These are phyloP conservation scores for Brachionus rubens DNA, from an alignment of 1,140 invertebrate species.

Conservation along the genomic window DNA sequence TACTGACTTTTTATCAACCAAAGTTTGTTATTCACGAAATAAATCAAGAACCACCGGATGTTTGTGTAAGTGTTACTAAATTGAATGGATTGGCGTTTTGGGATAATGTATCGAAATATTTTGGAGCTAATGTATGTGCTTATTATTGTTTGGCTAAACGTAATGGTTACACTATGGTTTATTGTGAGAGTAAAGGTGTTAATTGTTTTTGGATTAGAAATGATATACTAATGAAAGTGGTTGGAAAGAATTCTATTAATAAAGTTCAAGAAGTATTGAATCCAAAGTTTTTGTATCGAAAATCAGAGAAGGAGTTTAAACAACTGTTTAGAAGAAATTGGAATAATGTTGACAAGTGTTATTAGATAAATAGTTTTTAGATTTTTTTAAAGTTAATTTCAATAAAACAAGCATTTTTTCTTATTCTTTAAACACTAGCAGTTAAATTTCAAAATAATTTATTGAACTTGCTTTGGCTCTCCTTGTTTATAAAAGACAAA, in stretches of 20 bases:
- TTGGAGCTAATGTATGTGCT: conserved; percentile 29
- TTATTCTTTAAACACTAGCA: too few relatives aligned
- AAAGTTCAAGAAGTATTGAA: neutral
- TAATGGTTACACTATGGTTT: conserved; percentile 11
- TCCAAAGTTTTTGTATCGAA: neutral
- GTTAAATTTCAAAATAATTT: too few relatives aligned
- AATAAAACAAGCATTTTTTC: too few relatives aligned
- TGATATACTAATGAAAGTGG: neutral
- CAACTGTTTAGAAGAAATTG: neutral
- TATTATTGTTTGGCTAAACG: conserved; percentile 25
- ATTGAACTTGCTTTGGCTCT: too few relatives aligned
- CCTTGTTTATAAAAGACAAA: too few relatives aligned
- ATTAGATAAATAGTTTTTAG: neutral
- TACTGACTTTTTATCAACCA: neutral
- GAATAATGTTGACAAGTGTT: neutral
- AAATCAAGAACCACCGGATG: conserved; percentile 28
- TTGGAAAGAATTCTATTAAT: neutral
- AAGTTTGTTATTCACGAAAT: conserved; percentile 24
- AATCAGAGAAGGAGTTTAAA: neutral
- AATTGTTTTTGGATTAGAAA: conserved; percentile 43
- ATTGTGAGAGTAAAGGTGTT: conserved; percentile 37
- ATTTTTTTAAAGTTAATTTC: too few relatives aligned
- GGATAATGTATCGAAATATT: conserved; percentile 23
- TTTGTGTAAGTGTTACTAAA: conserved; percentile 19
- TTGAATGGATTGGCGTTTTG: neutral